Evolutionary conservation across 2,113 vertebrate genomes (phyloP).

Genomic region (Stigmatopora argus): DNA sequence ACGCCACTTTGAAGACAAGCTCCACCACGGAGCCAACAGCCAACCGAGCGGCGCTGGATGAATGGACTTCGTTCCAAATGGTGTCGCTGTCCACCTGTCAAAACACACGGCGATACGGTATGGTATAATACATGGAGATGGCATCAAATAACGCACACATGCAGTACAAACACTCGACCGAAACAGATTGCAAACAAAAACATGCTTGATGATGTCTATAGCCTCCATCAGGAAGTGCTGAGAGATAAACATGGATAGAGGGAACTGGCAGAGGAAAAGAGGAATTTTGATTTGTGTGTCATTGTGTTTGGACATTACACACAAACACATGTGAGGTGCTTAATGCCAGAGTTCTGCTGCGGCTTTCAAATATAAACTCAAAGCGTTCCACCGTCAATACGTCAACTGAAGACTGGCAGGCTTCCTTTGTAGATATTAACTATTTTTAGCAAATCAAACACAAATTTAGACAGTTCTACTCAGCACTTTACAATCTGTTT

Average conservation of each 20-base stretch:
- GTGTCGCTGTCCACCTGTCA: slow-evolving; percentile 96
- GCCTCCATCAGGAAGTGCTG: slow-evolving; percentile 32
- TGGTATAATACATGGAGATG: slow-evolving; percentile 8
- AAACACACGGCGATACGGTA: slow-evolving; percentile 27
- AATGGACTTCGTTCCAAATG: slow-evolving; percentile 97
- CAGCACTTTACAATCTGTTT: too few relatives aligned
- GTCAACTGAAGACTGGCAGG: slow-evolving; percentile 56
- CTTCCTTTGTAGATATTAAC: not conserved
- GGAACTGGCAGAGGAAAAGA: slow-evolving; percentile 48
- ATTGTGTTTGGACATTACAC: slow-evolving; percentile 40
- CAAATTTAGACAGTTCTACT: too few relatives aligned
- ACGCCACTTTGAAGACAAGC: slow-evolving; percentile 93
- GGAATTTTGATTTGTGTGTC: slow-evolving; percentile 39
- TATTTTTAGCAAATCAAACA: too few relatives aligned
- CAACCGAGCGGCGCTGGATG: slow-evolving; percentile 86
- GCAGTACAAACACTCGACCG: not conserved
- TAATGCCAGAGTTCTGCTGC: slow-evolving; percentile 16
- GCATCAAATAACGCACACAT: slow-evolving; percentile 10
- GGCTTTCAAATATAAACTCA: slow-evolving; percentile 30
- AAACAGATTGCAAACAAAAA: slow-evolving; percentile 40
- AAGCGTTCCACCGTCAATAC: slow-evolving; percentile 42
- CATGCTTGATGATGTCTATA: slow-evolving; percentile 46
- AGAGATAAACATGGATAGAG: slow-evolving; percentile 48
- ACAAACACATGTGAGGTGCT: slow-evolving; percentile 21
- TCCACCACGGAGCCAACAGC: slow-evolving; percentile 93